Percentiles rank a stretch among this genome's conserved stretches.
Conservation (phyloP, 2,888 invertebrate genomes). For the Eristalis arbustorum region DNA sequence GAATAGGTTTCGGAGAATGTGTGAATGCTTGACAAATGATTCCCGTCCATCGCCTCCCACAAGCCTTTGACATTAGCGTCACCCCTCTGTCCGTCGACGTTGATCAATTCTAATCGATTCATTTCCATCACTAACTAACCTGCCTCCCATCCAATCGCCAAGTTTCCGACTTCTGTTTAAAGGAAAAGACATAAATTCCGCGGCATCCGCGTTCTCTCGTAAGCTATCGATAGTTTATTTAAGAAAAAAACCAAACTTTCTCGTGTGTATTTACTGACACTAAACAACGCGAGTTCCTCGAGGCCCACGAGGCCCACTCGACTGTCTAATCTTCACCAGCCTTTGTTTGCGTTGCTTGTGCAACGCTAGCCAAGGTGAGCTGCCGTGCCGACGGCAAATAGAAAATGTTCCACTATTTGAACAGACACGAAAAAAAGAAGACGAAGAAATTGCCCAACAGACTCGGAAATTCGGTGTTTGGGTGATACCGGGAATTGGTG, state of each 20-base stretch:
- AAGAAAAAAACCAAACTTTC: not conserved
- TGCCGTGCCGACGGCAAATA: not conserved
- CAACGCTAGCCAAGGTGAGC: not conserved
- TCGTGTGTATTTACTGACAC: not conserved
- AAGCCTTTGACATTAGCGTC: no score
- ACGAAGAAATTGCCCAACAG: not conserved
- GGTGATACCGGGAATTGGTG: no score
- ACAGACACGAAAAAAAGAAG: not conserved
- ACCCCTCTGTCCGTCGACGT: no score
- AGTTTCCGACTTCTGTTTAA: not conserved
- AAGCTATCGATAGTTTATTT: not conserved
- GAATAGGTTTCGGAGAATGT: no score
- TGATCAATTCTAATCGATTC: no score
- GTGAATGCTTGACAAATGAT: no score
- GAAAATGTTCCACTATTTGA: not conserved
- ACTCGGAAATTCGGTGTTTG: not conserved
- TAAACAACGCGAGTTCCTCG: not conserved
- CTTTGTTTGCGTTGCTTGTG: not conserved
- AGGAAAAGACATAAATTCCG: not conserved
- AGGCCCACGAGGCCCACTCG: not conserved
- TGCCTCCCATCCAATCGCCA: not conserved
- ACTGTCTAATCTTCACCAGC: not conserved
- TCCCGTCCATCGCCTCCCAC: no score
- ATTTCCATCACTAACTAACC: no score
- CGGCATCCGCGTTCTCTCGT: not conserved